A percentile compares a stretch with the other conserved stretches of the same genome.
Evolutionary conservation across 2,888 invertebrate species (phyloP).

Genomic region (Thymelicus acteon): DNA sequence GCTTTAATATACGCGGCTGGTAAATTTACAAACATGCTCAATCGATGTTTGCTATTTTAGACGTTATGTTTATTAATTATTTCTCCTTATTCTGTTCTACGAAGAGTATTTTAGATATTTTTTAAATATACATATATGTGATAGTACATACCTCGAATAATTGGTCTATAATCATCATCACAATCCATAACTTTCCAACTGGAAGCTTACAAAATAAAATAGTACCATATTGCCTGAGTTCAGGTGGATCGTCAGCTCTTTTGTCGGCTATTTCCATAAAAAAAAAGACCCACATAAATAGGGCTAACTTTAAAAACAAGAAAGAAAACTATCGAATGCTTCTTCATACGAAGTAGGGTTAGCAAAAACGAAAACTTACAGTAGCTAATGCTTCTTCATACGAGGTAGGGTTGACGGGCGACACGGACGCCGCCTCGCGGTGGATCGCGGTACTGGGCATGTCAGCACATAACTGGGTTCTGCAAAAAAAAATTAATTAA

Average conservation of each 20-base stretch:
- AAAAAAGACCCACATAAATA: no score
- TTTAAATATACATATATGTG: neutral
- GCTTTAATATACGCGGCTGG: conserved; percentile 6
- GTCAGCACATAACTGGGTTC: conserved; percentile 68
- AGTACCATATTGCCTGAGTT: no score
- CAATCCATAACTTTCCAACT: no score
- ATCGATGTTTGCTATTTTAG: conserved; percentile 15
- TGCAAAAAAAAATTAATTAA: conserved; percentile 46
- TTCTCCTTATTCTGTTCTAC: neutral
- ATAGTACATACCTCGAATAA: no score
- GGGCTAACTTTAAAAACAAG: no score
- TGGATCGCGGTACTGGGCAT: conserved; percentile 74
- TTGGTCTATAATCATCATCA: no score
- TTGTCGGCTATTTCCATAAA: no score
- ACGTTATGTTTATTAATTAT: neutral
- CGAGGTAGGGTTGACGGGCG: conserved; percentile 64
- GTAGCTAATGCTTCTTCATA: conserved; percentile 76
- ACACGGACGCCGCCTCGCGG: conserved; percentile 69
- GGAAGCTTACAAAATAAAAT: no score
- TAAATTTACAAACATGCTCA: conserved; percentile 20
- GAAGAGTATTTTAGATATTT: neutral
- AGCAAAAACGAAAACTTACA: conserved; percentile 55
- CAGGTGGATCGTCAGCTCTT: no score
- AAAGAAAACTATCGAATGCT: conserved; percentile 64
- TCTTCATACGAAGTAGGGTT: conserved; percentile 70